Percentiles rank a stretch among this genome's conserved stretches.
Conservation (phyloP, 92 coral and sea anemone genomes). For the Epizoanthus ramosus region DNA sequence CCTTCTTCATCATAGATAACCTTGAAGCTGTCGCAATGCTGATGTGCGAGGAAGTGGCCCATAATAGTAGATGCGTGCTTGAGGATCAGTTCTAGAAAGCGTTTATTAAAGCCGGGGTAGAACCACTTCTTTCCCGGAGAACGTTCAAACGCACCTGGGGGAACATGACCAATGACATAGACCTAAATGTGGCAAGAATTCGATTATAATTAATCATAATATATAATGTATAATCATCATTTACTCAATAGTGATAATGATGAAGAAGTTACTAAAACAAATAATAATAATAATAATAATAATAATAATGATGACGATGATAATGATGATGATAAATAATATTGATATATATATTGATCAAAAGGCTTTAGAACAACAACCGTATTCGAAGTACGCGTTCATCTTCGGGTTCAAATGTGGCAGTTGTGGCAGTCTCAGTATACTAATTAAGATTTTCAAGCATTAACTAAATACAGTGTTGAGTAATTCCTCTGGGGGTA, state of each 20-base stretch:
- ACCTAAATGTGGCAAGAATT: slow-evolving; percentile 34
- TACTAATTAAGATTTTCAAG: too few relatives aligned
- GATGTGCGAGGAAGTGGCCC: slow-evolving; percentile 67
- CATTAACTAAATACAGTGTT: too few relatives aligned
- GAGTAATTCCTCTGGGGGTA: too few relatives aligned
- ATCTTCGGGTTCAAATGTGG: too few relatives aligned
- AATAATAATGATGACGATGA: too few relatives aligned
- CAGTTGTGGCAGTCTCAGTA: too few relatives aligned
- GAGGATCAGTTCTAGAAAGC: slow-evolving; percentile 40
- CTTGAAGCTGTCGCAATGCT: slow-evolving; percentile 75
- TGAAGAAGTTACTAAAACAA: too few relatives aligned
- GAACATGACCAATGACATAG: slow-evolving; percentile 65
- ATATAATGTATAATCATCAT: neutral
- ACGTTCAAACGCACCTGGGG: slow-evolving; percentile 69
- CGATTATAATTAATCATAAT: neutral
- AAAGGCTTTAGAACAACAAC: too few relatives aligned
- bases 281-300: too few relatives aligned
- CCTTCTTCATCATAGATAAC: slow-evolving; percentile 53
- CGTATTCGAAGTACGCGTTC: too few relatives aligned
- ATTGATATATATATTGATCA: too few relatives aligned
- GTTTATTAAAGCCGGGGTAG: slow-evolving; percentile 61
- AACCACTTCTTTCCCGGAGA: slow-evolving; percentile 64
- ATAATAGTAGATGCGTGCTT: slow-evolving; percentile 58
- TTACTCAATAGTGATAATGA: neutral
- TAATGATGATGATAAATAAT: too few relatives aligned